phyloP scores from a whole-genome alignment of 2,113 vertebrate species.

The Hyla sarda region DNA sequence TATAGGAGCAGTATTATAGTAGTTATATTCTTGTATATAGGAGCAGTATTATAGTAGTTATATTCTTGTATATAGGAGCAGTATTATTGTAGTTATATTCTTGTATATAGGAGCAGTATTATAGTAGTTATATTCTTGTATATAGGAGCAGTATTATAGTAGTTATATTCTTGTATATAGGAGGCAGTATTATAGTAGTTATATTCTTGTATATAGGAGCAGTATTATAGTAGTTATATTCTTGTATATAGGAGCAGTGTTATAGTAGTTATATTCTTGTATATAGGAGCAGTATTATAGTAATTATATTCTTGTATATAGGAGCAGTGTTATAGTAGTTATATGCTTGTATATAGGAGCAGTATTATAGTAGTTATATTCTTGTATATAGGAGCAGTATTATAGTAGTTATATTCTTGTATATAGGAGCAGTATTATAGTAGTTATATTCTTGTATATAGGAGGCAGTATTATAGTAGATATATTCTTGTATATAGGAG shows the following conservation, averaged over 20 bases:
- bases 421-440: neutral
- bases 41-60: neutral
- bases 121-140: conserved; percentile 16
- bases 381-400: neutral
- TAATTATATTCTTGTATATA: no score
- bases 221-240: no score
- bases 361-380: neutral
- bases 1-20: neutral
- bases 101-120: conserved; percentile 1
- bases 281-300: neutral
- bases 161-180: neutral
- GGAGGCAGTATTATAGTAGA: neutral
- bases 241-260: neutral
- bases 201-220: no score
- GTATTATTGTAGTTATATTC: neutral
- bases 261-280: conserved; percentile 7
- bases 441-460: neutral
- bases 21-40: conserved; percentile 2
- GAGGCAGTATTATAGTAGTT: no score
- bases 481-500: neutral
- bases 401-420: conserved; percentile 12
- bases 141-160: neutral
- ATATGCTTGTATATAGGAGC: conserved; percentile 4
- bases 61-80: neutral
- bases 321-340: neutral